Evolutionary conservation across 2,113 vertebrate species (phyloP).

Genomic region (Oenanthe oenanthe): DNA sequence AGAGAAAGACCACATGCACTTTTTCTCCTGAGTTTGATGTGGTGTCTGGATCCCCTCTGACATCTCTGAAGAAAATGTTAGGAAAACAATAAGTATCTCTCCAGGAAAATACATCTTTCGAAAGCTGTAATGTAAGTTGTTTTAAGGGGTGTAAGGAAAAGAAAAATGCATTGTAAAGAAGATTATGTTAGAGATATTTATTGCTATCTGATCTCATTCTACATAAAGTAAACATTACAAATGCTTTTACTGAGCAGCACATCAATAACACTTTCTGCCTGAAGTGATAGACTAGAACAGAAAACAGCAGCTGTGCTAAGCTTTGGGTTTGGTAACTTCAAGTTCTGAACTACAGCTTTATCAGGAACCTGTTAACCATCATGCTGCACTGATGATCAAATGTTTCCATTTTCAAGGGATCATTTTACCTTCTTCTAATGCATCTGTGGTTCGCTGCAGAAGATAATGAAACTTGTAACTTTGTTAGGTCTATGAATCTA

Average conservation of each 20-base stretch:
- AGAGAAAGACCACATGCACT: neutral
- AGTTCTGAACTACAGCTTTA: neutral
- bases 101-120: neutral
- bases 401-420: neutral
- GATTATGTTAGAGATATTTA: neutral
- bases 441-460: neutral
- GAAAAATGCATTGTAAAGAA: neutral
- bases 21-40: neutral
- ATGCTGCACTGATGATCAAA: neutral
- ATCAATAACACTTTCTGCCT: neutral
- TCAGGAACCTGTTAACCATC: neutral
- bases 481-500: neutral
- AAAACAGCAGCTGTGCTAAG: neutral
- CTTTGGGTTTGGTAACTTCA: neutral
- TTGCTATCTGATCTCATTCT: neutral
- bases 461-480: neutral
- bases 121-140: neutral
- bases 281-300: neutral
- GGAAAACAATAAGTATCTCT: neutral
- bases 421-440: neutral
- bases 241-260: slow-evolving; percentile 4
- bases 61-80: neutral
- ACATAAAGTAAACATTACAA: neutral
- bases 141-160: neutral
- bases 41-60: neutral